Base-by-base conservation (phyloP, 2,888 invertebrate species). In the Epirrhoe tristata region DNA sequence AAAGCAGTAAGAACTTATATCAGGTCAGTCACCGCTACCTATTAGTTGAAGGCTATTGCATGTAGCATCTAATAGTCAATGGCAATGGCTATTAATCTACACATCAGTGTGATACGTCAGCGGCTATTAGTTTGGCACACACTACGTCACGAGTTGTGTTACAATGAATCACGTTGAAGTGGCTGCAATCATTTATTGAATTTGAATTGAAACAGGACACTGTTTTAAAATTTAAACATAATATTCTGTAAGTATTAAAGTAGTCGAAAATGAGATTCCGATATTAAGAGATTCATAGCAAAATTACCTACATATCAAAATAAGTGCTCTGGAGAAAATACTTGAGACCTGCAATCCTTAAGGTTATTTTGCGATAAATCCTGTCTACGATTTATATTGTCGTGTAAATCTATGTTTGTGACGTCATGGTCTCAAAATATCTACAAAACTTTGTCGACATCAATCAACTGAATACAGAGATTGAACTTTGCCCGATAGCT, bases 381-480 rank as follows among this genome's bases (percentile, higher is more conserved):
- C 1, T 24, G 24, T 24, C 24, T 24, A 24, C 24, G n/a, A 58
- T 36, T 16, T 58, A 31, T 31, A 55, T 54, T 34, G 56, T 53
- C 56, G 16, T 60, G 51, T 53, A 36, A 51, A 52, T 57, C 66
- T 60, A 43, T 58, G 58, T 48, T 36, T 52, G n/a, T 52, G n/a
- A 36, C 24, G 24, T 34, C 56, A 65, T 56, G 56, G 65, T 56
- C 50, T 46, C 24, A 57, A 66, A 66, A 57, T 61, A 61, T 58
- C 57, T 6, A 12, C 12, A 46, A 53, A 58, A 56, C 48, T 48
- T 31, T 46, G 39, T 50, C 17, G 32, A 63, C 32, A 63, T 52
- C 57, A 58, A 63, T 58, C 31, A n/a, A 58, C 8, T 6, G n/a
- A 53, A 34, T 63, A 39, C 46, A 54, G 60, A 61, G 14, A 50